These are phyloP conservation scores for Leptobrachium leishanense DNA, from an alignment of 2,113 vertebrate genomes.

Conservation along the genomic window DNA sequence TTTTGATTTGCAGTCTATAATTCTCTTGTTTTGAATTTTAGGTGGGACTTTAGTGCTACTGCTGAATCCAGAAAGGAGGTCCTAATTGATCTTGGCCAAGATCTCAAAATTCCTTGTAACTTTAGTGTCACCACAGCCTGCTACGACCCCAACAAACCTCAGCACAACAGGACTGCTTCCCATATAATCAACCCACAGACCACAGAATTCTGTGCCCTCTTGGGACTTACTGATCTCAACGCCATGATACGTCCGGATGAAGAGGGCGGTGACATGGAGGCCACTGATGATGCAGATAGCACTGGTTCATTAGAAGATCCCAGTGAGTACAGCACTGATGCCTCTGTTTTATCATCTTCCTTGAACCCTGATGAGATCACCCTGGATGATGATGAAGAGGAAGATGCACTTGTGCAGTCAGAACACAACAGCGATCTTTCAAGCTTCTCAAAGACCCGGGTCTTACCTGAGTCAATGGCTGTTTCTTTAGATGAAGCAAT, in stretches of 20 bases:
- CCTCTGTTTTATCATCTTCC: constrained; percentile 79
- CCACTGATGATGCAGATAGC: constrained; percentile 69
- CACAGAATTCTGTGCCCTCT: constrained; percentile 86
- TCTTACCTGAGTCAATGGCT: constrained; percentile 61
- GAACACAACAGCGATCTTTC: constrained; percentile 66
- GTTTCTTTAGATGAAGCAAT: constrained; percentile 66
- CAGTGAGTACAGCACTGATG: constrained; percentile 86
- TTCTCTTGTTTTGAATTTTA: constrained; percentile 51
- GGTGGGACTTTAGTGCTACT: constrained; percentile 90
- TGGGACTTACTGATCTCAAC: constrained; percentile 89
- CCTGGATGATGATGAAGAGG: constrained; percentile 82
- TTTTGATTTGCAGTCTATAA: background rate
- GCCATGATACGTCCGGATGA: constrained; percentile 69
- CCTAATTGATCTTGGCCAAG: constrained; percentile 75
- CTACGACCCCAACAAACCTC: constrained; percentile 78
- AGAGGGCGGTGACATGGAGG: constrained; percentile 61
- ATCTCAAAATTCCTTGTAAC: constrained; percentile 85
- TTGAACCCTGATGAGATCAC: constrained; percentile 94
- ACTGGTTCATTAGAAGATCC: constrained; percentile 79
- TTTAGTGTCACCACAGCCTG: constrained; percentile 78
- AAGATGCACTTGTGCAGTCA: constrained; percentile 66
- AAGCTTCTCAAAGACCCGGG: constrained; percentile 70
- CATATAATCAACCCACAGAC: constrained; percentile 88
- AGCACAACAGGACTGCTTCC: constrained; percentile 64
- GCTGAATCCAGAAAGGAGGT: constrained; percentile 82